Evolutionary conservation across 2,113 vertebrate species (phyloP).

Genomic region (Rhombomys opimus): DNA sequence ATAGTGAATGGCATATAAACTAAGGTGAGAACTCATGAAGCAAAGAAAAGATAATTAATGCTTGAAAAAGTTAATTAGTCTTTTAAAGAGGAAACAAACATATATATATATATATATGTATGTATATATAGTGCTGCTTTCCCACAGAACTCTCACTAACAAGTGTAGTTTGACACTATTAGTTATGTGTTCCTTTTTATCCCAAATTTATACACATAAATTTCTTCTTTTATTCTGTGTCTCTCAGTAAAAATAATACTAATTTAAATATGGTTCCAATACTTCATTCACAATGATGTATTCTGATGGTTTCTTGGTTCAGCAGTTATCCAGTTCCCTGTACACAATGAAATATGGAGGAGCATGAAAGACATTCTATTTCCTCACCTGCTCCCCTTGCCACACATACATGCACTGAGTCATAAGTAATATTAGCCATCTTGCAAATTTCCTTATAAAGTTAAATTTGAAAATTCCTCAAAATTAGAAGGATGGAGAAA

Average conservation of each 20-base stretch:
- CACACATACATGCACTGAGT: background rate
- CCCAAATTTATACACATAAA: background rate
- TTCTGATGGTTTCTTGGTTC: background rate
- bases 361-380: background rate
- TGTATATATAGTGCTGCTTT: background rate
- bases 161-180: background rate
- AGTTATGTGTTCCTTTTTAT: background rate
- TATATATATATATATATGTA: background rate
- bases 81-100: background rate
- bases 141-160: background rate
- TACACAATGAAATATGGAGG: background rate
- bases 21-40: background rate
- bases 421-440: background rate
- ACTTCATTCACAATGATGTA: background rate
- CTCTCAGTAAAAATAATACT: background rate
- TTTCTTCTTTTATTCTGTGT: background rate
- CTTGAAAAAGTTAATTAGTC: background rate
- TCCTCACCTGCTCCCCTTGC: background rate
- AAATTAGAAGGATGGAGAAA: background rate
- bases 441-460: conserved; percentile 1
- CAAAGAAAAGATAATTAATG: background rate
- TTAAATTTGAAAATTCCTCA: background rate
- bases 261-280: background rate
- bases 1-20: conserved; percentile 8
- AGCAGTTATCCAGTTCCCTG: background rate